These are phyloP conservation scores for Arremon aurantiirostris DNA, from an alignment of 2,797 vertebrate genomes.

Conservation along the genomic window DNA sequence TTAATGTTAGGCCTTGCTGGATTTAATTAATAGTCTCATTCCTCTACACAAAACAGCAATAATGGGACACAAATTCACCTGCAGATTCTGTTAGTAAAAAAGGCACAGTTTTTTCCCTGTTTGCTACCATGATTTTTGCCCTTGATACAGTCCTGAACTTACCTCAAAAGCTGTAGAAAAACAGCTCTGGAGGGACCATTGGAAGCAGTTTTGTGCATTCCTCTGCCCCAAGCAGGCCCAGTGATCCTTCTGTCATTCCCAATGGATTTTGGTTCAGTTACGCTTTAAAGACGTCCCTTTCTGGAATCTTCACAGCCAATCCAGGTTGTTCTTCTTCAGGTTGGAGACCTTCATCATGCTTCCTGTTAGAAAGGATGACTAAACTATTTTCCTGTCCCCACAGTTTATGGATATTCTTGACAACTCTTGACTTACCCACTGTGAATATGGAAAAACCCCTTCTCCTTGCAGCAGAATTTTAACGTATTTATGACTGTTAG, in stretches of 20 bases:
- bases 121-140: not conserved
- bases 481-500: not conserved
- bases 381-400: not conserved
- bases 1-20: not conserved
- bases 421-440: not conserved
- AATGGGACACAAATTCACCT: not conserved
- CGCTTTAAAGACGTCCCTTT: not conserved
- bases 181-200: not conserved
- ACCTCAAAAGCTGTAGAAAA: not conserved
- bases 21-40: not conserved
- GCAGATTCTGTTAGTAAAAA: not conserved
- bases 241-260: fast-evolving
- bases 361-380: not conserved
- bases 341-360: not conserved
- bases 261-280: not conserved
- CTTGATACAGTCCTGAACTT: not conserved
- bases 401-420: not conserved
- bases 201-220: not conserved
- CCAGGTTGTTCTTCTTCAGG: not conserved
- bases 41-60: not conserved
- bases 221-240: fast-evolving
- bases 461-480: not conserved
- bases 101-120: not conserved
- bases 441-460: not conserved
- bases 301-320: not conserved